phyloP scores from a whole-genome alignment of 2,888 invertebrate species.

The Cantharis flavilabris region DNA sequence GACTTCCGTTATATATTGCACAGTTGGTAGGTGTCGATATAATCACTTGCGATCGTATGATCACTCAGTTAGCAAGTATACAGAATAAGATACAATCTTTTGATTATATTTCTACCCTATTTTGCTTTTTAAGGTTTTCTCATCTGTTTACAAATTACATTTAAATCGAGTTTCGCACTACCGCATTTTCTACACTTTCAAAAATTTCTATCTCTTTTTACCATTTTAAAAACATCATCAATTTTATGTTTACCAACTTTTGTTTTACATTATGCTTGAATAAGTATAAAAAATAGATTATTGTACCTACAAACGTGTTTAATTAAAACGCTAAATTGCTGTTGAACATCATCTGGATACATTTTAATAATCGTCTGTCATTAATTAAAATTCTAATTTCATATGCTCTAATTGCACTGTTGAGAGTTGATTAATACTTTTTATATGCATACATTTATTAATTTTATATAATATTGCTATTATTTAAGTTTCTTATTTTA shows the following conservation, averaged over 20 bases:
- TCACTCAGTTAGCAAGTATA: neutral
- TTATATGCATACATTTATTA: neutral
- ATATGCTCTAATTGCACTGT: neutral
- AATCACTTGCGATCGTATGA: neutral
- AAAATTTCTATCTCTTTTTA: constrained; percentile 29
- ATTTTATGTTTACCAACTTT: constrained; percentile 36
- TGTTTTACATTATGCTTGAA: constrained; percentile 46
- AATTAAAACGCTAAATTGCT: neutral
- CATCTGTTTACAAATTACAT: constrained; percentile 28
- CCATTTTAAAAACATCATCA: constrained; percentile 38
- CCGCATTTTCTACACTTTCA: constrained; percentile 19
- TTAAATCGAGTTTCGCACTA: constrained; percentile 20
- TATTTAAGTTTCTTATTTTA: neutral
- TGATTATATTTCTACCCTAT: constrained; percentile 9
- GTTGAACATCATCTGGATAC: neutral
- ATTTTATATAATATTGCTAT: neutral
- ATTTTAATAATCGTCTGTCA: neutral
- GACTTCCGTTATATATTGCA: neutral
- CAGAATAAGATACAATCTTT: constrained; percentile 4
- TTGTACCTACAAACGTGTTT: constrained; percentile 21
- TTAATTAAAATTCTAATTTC: neutral
- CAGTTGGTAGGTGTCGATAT: neutral
- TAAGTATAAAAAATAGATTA: constrained; percentile 47
- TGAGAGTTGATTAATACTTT: neutral
- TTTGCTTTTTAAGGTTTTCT: constrained; percentile 14